Evolutionary conservation across 2,888 invertebrate genomes (phyloP).

Genomic region (Tetranychus truncatus): DNA sequence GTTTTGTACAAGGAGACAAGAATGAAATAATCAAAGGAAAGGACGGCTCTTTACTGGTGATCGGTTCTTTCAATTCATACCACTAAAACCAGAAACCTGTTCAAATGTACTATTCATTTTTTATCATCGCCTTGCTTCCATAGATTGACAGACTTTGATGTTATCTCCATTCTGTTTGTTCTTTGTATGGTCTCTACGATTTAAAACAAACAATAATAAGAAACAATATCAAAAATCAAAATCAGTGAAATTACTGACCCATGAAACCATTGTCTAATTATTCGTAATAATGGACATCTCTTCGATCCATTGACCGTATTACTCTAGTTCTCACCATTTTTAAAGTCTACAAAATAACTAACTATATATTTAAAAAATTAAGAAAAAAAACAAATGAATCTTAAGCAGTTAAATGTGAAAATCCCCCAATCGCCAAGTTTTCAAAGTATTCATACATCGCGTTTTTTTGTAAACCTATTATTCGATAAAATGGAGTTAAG

Average conservation of each 20-base stretch:
- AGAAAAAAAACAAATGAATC: too few species aligned
- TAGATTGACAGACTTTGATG: background rate
- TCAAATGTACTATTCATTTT: too few species aligned
- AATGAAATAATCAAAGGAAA: conserved; percentile 57
- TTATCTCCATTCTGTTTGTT: background rate
- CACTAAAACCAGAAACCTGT: too few species aligned
- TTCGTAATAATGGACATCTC: background rate
- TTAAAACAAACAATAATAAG: too few species aligned
- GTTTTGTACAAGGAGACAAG: conserved; percentile 49
- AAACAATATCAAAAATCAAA: too few species aligned
- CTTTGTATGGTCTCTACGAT: background rate
- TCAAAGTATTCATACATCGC: too few species aligned
- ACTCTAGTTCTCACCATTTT: background rate
- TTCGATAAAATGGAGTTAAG: too few species aligned
- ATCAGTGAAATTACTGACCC: background rate
- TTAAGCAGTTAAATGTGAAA: too few species aligned
- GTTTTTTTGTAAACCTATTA: too few species aligned
- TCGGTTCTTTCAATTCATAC: conserved; percentile 30
- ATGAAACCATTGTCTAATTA: background rate
- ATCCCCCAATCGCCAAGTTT: too few species aligned
- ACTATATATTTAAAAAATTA: too few species aligned
- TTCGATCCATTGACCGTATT: background rate
- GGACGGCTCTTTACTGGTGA: conserved; percentile 66
- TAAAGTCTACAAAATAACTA: too few species aligned
- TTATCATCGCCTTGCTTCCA: background rate